Evolutionary conservation across 2,888 invertebrate species (phyloP).

Genomic region (Xestia c-nigrum): DNA sequence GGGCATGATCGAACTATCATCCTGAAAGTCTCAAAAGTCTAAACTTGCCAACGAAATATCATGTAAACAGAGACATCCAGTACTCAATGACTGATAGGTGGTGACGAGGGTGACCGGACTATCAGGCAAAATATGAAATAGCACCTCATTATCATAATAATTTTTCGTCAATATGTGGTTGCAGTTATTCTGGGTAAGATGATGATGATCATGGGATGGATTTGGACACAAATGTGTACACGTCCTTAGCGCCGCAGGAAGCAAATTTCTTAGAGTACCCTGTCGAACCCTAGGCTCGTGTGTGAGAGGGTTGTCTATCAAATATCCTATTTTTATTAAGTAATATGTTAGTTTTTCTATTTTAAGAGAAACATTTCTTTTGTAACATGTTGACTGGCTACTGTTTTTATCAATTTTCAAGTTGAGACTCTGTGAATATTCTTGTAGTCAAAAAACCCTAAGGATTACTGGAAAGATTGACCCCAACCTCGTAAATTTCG

Average conservation of each 20-base stretch:
- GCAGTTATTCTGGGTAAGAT: not conserved
- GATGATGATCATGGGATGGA: too few relatives aligned
- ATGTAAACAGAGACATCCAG: not conserved
- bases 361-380: constrained; percentile 1
- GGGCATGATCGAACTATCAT: not conserved
- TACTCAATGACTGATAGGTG: not conserved
- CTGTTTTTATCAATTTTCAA: not conserved
- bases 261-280: constrained; percentile 82
- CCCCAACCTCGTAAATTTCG: constrained; percentile 56
- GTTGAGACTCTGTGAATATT: not conserved
- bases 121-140: not conserved
- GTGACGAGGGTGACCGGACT: not conserved
- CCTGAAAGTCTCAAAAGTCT: not conserved
- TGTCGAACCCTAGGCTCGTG: constrained; percentile 65
- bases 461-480: constrained; percentile 42
- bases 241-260: constrained; percentile 80
- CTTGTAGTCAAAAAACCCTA: constrained; percentile 13
- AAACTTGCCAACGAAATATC: not conserved
- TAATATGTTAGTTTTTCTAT: not conserved
- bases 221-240: constrained; percentile 64
- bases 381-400: not conserved
- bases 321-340: not conserved
- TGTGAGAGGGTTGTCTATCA: constrained; percentile 18
- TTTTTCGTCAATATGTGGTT: not conserved
- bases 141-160: not conserved